Base-by-base conservation (phyloP, 2,888 invertebrate species). In the Abrostola triplasia region DNA sequence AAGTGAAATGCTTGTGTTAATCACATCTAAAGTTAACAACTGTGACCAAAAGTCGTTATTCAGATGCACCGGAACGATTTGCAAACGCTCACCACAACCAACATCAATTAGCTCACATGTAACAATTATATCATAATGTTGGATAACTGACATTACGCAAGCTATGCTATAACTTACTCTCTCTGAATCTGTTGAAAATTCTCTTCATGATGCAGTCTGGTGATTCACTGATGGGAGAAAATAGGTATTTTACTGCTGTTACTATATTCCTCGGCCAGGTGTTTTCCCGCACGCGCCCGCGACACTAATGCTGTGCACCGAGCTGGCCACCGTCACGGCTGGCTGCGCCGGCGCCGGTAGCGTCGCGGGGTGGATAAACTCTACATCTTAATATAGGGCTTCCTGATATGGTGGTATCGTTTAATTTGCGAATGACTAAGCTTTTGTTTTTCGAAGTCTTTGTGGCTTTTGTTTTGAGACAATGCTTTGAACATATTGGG, bases 361-460 rank as follows among this genome's bases (percentile, higher is more conserved):
- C 88, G 88, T 85, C 86, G 82, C 83, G 89, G 86, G 90, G 91
- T 91, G 86, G 86, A 85, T 90, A 88, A 90, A 91, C 92, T 90
- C 83, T 74, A 71, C 74, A 77, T 80, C 72, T 73, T 59, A 71
- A 71, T 73, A 67, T 69, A 77, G 59, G 64, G 63, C 52, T 74
- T 68, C 79, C 80, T 70, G 80, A 81, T 80, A 71, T 54, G 77
- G 78, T 67, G 56, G 53, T 65, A 52, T 67, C 63, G 59, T 66
- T 66, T 73, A 67, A 67, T 69, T 67, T 63, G 69, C 74, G 59
- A 72, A 74, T 80, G 79, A 78, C 79, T 76, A 78, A 80, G 58
- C 64, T 67, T 24, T 58, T 66, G 66, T 67, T 67, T 53, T 52
- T 58, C 42, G 52, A 59, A 62, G 58, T 35, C 64, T 71, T 69